A percentile compares a stretch with the other conserved stretches of the same genome.
phyloP scores from a whole-genome alignment of 2,113 vertebrate species.

The Rhineura floridana region DNA sequence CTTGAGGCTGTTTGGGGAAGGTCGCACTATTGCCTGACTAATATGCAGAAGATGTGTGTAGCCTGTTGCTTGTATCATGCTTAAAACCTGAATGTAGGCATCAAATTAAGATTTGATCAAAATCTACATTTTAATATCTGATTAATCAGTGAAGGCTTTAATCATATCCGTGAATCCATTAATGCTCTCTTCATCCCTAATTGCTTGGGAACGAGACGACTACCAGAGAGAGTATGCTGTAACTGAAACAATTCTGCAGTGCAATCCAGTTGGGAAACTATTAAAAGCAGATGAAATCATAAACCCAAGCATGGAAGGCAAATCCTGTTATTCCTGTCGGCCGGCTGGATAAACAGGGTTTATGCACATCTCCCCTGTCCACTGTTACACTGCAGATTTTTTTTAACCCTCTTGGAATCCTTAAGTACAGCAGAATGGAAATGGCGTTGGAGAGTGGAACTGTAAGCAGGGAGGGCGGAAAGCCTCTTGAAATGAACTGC shows the following conservation, averaged over 20 bases:
- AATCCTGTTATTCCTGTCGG: rapidly evolving
- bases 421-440: conserved; percentile 71
- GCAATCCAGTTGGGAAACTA: background rate
- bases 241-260: rapidly evolving
- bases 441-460: conserved; percentile 64
- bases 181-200: background rate
- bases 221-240: background rate
- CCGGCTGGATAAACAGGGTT: conserved; percentile 39
- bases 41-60: background rate
- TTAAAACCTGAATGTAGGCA: background rate
- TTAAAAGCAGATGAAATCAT: conserved; percentile 8
- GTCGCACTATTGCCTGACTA: background rate
- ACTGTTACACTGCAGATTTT: background rate
- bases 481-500: conserved; percentile 82
- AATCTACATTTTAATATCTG: conserved; percentile 3
- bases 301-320: conserved; percentile 21
- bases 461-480: conserved; percentile 52
- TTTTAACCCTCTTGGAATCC: conserved; percentile 61
- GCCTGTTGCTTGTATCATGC: background rate
- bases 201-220: conserved; percentile 10
- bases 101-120: background rate
- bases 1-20: background rate
- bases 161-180: background rate
- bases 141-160: background rate
- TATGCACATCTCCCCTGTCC: conserved; percentile 33